phyloP scores from a whole-genome alignment of 2,113 vertebrate genomes.

The Globicephala melas region DNA sequence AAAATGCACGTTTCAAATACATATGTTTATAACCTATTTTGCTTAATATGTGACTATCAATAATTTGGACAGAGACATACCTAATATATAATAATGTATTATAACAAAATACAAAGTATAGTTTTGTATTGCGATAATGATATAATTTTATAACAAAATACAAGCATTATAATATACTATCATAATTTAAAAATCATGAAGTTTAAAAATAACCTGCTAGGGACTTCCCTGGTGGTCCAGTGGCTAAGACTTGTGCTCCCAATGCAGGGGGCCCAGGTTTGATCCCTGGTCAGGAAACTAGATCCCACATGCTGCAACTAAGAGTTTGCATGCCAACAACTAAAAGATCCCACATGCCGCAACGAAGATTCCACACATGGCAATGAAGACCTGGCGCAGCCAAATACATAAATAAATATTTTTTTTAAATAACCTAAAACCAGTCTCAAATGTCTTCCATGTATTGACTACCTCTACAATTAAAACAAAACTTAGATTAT shows the following conservation, averaged over 20 bases:
- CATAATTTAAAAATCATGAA: not conserved
- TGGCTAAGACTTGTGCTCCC: too few species aligned
- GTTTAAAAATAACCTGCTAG: conserved; percentile 20
- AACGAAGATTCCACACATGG: too few species aligned
- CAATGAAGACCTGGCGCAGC: too few species aligned
- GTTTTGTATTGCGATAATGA: not conserved
- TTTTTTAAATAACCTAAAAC: not conserved
- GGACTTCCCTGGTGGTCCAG: too few species aligned
- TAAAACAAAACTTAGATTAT: not conserved
- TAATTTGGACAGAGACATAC: not conserved
- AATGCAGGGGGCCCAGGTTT: too few species aligned
- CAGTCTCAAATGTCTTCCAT: not conserved
- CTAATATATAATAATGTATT: not conserved
- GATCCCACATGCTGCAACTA: too few species aligned
- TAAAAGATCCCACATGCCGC: too few species aligned
- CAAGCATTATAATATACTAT: not conserved
- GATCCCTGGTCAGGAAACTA: too few species aligned
- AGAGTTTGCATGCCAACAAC: too few species aligned
- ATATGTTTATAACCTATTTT: not conserved
- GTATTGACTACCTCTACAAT: not conserved
- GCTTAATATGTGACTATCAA: not conserved
- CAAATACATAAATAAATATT: too few species aligned
- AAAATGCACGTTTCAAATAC: not conserved
- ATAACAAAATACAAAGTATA: not conserved
- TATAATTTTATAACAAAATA: conserved; percentile 4